Evolutionary conservation across 2,113 vertebrate species (phyloP).

Genomic region (Marcusenius ussheri): DNA sequence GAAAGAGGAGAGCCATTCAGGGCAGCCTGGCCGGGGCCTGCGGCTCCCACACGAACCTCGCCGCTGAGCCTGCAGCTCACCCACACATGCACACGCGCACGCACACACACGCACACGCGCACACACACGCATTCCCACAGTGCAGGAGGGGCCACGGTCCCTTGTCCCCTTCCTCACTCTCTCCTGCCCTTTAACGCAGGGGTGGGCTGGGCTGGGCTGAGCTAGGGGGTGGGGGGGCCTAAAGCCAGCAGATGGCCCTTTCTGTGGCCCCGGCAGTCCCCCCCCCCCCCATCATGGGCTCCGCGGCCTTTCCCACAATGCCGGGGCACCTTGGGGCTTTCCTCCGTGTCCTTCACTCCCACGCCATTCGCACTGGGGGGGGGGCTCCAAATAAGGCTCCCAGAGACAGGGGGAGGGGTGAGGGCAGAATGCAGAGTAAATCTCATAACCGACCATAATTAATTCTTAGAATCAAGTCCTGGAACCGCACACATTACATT

Average conservation of each 20-base stretch:
- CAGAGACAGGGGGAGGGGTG: not conserved
- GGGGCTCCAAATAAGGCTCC: not conserved
- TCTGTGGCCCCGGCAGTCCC: not conserved
- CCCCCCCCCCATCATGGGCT: not conserved
- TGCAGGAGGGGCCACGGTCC: not conserved
- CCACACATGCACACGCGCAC: not conserved
- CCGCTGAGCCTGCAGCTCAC: not conserved
- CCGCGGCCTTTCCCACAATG: conserved; percentile 7
- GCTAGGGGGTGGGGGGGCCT: not conserved
- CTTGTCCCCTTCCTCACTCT: not conserved
- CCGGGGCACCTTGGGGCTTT: not conserved
- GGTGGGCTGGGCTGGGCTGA: not conserved
- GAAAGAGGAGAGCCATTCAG: conserved; percentile 26
- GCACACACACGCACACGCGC: not conserved
- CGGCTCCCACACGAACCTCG: not conserved
- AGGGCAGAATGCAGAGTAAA: not conserved
- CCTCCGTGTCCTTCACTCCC: not conserved
- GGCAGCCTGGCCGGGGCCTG: not conserved
- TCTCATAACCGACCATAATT: not conserved
- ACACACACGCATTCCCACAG: conserved; percentile 5
- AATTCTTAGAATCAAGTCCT: not conserved
- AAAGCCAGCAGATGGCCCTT: conserved; percentile 7
- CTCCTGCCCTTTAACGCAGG: not conserved
- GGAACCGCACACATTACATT: not conserved
- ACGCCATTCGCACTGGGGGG: not conserved